Base-by-base conservation (phyloP, 30 jellyfish, hydroid and myxozoan species). In the Hydractinia echinata region DNA sequence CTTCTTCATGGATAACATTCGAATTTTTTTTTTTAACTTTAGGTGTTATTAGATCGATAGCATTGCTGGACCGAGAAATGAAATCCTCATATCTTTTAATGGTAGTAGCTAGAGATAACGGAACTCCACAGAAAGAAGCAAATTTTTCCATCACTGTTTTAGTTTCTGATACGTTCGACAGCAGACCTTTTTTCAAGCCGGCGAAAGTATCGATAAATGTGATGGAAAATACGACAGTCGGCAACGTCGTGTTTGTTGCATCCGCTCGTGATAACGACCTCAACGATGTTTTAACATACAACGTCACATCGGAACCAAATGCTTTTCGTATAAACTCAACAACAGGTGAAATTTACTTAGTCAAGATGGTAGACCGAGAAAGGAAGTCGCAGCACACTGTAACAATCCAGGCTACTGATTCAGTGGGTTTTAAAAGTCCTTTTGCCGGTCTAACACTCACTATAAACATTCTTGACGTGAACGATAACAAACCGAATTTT, bases 401-500 rank as follows among this genome's bases (percentile, higher is more conserved):
- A 5, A 8, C 10, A 6, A 79, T 79, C 15, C 55, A 62, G 39
- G 86, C 83, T 6, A 58, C 19, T 7, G 86, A 79, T 21, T n/a
- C 60, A 16, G 86, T 61, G 1, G 86, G 83, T 7, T 51, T 54
- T 8, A 19, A 83, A 7, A 55, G 51, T 18, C 5, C 15, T 16
- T 30, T 2, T 30, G 56, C 49, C 3, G 55, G n/a, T 14, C 64
- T 79, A 10, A 56, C 62, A 9, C 30, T 79, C 21, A 55, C 85
- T 7, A 39, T 79, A 7, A 60, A 49, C 15, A 49, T 81, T 21
- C 14, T 50, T 14, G 88, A 81, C 51, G 84, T 81, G 0, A 81
- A 81, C 72, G 88, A 81, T 58, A 66, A 81, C 74, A 13, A 10
- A 14, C 88, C 88, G 48, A 54, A 20, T 8, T 81, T 81, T 49